Evolutionary conservation across 2,888 invertebrate genomes (phyloP), one percentile per base, ranked within the genome.

Genomic region (Embidobia sp.): DNA sequence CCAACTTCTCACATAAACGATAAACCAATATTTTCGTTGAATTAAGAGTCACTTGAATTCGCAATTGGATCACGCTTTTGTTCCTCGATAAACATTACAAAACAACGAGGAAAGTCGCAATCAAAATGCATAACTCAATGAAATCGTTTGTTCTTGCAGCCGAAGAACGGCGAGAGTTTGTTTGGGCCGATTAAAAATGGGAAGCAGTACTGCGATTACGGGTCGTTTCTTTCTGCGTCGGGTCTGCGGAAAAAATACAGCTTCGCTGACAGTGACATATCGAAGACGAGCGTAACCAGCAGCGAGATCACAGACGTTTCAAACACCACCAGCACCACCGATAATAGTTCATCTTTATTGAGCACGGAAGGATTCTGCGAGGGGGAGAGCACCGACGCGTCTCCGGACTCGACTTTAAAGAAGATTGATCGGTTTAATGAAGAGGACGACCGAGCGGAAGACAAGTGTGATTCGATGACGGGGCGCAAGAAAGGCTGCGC

Each of bases 241-340:
- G 49, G 66, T 3, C 84, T 89, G 19, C 84, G 83, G 26, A 89
- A 89, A 76, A 87, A 86, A 0, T 84, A 88, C 79, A 89, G 88
- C 55, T 89, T 89, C 61, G 87, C 89, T 16, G 89, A 86, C 10
- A 88, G 88, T 79, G 89, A 89, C 74, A 84, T 88, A 22, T 89
- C 89, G 2, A 89, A 89, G 81, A 92, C 93, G 18, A 92, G 92
- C 80, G 91, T 93, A 84, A 92, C 93, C 79, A 93, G 93, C 89
- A 93, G 93, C 88, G 91, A 93, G 85, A 91, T 92, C 86, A 92
- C 92, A 85, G 94, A 94, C 85, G 92, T 92, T 84, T 92, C 92
- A 81, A 93, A 93, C 85, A 92, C 93, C 83, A 93, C 93, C 40
- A 31, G 18, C 35, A 90, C 94, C 75, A 94, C 93, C 83, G 89